A percentile compares a stretch with the other conserved stretches of the same genome.
phyloP scores from a whole-genome alignment of 2,797 vertebrate genomes.

The Melanotaenia maccullochi region DNA sequence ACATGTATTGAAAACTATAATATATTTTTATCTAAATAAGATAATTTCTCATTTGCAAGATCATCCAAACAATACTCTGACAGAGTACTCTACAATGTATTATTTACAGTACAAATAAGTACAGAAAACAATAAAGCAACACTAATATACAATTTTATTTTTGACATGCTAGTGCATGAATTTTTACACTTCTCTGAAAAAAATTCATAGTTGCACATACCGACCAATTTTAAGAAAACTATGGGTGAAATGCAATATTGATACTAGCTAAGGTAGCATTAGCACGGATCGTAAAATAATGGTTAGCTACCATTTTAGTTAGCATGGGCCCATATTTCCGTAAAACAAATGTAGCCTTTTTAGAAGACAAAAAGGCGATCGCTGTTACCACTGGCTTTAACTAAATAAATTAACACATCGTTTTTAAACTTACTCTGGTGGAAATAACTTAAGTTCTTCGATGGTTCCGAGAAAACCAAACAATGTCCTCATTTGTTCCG shows the following conservation, averaged over 20 bases:
- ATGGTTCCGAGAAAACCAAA: constrained; percentile 97
- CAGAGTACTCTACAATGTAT: neutral
- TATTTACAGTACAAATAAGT: too few species aligned
- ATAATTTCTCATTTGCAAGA: neutral
- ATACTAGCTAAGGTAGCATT: neutral
- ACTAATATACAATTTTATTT: too few species aligned
- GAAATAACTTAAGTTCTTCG: constrained; percentile 93
- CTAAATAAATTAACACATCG: rapidly evolving
- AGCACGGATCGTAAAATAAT: neutral
- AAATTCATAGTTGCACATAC: neutral
- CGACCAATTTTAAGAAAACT: neutral
- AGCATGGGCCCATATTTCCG: constrained; percentile 33
- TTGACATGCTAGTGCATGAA: neutral
- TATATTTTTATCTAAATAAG: neutral
- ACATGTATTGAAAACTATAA: neutral
- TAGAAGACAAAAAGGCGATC: rapidly evolving
- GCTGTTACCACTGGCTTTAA: rapidly evolving
- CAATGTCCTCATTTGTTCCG: constrained; percentile 96
- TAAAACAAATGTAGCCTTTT: neutral
- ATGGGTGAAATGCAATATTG: neutral
- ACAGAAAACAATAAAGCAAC: too few species aligned
- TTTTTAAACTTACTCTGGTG: constrained; percentile 89
- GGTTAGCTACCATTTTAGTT: constrained; percentile 17
- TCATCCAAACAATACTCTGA: neutral
- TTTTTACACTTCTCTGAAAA: neutral